Evolutionary conservation across 2,888 invertebrate species (phyloP), one percentile per base, ranked within the genome.

Genomic region (Drosophila nr. fundita): DNA sequence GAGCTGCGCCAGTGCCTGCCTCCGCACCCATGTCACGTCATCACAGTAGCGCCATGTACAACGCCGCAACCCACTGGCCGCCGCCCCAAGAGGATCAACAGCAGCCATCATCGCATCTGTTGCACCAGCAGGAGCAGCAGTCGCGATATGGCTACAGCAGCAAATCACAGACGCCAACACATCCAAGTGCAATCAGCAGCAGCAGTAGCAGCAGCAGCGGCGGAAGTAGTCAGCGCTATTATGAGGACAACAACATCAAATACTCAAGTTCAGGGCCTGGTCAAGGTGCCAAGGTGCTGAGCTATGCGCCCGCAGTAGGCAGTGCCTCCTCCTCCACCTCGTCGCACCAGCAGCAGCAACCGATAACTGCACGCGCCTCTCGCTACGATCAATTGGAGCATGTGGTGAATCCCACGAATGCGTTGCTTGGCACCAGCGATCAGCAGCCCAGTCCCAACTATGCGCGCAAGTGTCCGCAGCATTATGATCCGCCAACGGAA

Each of bases 391-490:
- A 70, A n/a, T 40, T 71, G 34, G 91, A 90, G 45, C 90, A 90
- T 58, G 86, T 90, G 59, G 82, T 92, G 5, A 92, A 91, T 82
- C 91, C 91, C 18, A 91, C 87, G 61, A 91, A 91, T 79, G 70
- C 79, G 10, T 57, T 88, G 21, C 64, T 86, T 10, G 70, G 68
- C 45, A 40, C 84, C 27, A 84, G 83, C 54, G 91, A 91, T 32
- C 91, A 91, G 68, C 91, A 91, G 45, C 89, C 87, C 5, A 91
- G 92, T 76, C 91, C 91, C 4, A 91, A 91, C 30, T 92, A 92
- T 76, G 92, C 82, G 0, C 80, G 91, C 6, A 90, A 91, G 69
- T 91, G 90, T 76, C 91, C 92, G 4, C 91, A 90, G 42, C 87
- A 91, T 49, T 91, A 90, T 68, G 82, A 90, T 32, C 84, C 85